A percentile compares a stretch with the other conserved stretches of the same genome.
phyloP scores from a whole-genome alignment of 1,140 invertebrate genomes.

The Zaprionus vittiger region DNA sequence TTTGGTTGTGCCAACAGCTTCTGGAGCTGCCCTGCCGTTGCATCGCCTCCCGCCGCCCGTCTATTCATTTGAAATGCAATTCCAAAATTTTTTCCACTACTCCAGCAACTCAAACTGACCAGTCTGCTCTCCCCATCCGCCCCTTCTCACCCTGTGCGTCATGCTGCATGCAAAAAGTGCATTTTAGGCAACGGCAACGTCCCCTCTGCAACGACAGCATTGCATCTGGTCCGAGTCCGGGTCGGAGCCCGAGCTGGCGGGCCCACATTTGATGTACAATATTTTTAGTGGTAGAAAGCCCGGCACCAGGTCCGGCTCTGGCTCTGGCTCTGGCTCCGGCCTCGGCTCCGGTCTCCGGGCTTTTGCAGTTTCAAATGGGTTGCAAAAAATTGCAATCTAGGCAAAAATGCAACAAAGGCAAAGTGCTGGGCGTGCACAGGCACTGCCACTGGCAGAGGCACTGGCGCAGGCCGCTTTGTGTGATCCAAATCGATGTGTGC shows the following conservation, averaged over 20 bases:
- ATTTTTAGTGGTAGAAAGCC: constrained; percentile 64
- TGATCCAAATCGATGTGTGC: constrained; percentile 38
- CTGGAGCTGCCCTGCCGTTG: constrained; percentile 1
- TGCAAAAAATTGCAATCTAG: constrained; percentile 83
- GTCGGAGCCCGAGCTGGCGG: background rate
- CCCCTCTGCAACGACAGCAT: constrained; percentile 21
- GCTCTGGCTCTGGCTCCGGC: constrained; percentile 12
- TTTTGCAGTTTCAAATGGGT: constrained; percentile 72
- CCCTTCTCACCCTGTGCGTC: background rate
- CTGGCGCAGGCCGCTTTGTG: constrained; percentile 17
- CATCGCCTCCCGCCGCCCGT: constrained; percentile 20
- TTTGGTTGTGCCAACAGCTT: constrained; percentile 14
- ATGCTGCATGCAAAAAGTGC: constrained; percentile 72
- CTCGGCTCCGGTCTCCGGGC: constrained; percentile 31
- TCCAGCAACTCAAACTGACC: constrained; percentile 49
- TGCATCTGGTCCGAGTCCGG: background rate
- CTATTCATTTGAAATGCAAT: constrained; percentile 83
- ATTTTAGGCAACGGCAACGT: constrained; percentile 67
- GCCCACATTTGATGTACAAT: constrained; percentile 73
- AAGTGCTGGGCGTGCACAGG: constrained; percentile 66
- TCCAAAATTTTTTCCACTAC: constrained; percentile 77
- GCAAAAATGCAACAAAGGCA: constrained; percentile 83
- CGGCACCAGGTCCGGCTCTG: constrained; percentile 18
- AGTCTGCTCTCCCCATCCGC: background rate
- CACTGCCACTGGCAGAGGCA: constrained; percentile 16